These are phyloP conservation scores for Sycophila texana DNA, from an alignment of 2,888 invertebrate species.

Conservation along the genomic window DNA sequence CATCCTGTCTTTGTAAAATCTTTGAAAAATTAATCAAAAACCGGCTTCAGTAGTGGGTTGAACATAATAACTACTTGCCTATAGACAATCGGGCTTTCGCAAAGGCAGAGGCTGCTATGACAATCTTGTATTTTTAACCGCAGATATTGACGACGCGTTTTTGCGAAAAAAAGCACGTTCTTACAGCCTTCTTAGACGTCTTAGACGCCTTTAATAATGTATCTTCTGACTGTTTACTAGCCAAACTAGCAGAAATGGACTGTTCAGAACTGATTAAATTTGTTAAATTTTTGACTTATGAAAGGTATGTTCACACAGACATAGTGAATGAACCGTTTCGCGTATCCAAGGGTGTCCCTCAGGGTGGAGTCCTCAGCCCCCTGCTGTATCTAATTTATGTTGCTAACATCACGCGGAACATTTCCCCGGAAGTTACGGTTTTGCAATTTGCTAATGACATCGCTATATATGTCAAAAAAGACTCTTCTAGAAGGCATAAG, in stretches of 20 bases:
- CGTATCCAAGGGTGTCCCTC: no score
- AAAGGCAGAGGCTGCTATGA: conserved; percentile 11
- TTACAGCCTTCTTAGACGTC: background rate
- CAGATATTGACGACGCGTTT: background rate
- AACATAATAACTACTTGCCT: background rate
- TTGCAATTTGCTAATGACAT: conserved; percentile 15
- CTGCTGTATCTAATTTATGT: background rate
- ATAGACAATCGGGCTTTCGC: conserved; percentile 13
- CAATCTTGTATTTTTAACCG: background rate
- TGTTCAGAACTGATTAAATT: conserved; percentile 10
- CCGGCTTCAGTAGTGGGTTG: conserved; percentile 1
- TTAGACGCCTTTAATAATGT: conserved; percentile 1
- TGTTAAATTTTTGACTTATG: background rate
- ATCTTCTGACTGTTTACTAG: background rate
- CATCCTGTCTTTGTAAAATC: background rate
- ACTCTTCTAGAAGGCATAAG: background rate
- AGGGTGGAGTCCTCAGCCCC: background rate
- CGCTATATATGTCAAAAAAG: background rate
- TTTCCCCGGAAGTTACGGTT: background rate
- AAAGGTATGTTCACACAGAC: background rate
- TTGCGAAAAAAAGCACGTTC: background rate
- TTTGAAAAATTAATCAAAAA: background rate
- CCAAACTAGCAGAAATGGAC: background rate
- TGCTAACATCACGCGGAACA: background rate
- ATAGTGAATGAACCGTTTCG: background rate